These are phyloP conservation scores for Pteropus rufus DNA, from an alignment of 2,797 vertebrate species.

Conservation along the genomic window DNA sequence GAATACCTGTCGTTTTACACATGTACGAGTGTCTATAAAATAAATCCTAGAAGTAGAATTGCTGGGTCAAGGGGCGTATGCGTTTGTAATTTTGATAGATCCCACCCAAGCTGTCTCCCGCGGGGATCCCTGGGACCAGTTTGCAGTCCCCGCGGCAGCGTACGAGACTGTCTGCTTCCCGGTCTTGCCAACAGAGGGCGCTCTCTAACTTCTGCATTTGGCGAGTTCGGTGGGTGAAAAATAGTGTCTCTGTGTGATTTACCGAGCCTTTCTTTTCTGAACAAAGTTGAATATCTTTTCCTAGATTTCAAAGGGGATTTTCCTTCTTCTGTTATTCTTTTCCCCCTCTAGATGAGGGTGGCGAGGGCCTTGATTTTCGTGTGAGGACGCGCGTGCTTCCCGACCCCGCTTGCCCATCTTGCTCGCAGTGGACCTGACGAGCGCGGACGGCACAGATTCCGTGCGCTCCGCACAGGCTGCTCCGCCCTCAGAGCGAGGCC, in stretches of 20 bases:
- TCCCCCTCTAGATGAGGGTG: neutral
- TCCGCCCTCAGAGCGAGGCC: neutral
- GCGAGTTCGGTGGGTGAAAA: neutral
- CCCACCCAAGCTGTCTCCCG: neutral
- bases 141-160: no score
- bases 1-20: neutral
- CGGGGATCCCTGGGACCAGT: accelerated
- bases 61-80: neutral
- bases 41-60: neutral
- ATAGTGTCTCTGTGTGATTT: neutral
- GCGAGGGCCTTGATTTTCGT: neutral
- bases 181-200: neutral
- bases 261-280: neutral
- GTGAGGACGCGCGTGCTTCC: neutral
- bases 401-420: accelerated
- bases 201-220: neutral
- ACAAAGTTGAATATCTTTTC: neutral
- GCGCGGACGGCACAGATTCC: neutral
- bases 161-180: neutral
- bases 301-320: neutral
- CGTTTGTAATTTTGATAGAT: neutral
- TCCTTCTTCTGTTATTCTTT: neutral
- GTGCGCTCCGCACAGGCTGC: neutral
- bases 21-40: neutral
- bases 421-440: neutral